Conservation (phyloP, 2,888 invertebrate species). For the Leistus spinibarbis region DNA sequence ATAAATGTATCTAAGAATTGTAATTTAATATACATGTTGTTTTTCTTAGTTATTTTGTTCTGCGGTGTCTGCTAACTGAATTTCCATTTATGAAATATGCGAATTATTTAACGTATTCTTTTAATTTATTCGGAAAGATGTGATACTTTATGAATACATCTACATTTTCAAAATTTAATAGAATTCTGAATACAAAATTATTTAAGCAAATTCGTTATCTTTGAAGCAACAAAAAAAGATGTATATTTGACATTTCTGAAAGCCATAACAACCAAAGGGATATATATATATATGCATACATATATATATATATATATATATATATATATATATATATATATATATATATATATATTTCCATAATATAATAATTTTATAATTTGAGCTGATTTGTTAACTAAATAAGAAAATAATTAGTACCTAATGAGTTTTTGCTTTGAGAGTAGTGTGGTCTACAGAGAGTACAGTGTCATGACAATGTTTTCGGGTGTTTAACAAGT, state of each 20-base stretch:
- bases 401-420: too few species aligned
- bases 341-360: too few species aligned
- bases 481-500: constrained; percentile 4
- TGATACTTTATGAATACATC: neutral
- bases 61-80: neutral
- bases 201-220: neutral
- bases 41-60: neutral
- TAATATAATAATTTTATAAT: too few species aligned
- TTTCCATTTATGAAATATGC: neutral
- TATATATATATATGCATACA: too few species aligned
- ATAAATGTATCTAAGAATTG: neutral
- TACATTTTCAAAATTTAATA: neutral
- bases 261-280: too few species aligned
- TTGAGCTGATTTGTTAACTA: too few species aligned
- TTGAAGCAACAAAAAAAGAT: neutral
- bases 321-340: too few species aligned
- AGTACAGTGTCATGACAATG: neutral
- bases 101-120: neutral
- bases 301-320: too few species aligned
- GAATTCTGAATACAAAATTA: neutral
- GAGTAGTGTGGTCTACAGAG: neutral
- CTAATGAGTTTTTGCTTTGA: too few species aligned
- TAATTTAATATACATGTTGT: neutral
- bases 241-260: too few species aligned
- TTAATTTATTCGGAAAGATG: neutral